Conservation (phyloP, 2,797 vertebrate species). For the Mus caroli region DNA sequence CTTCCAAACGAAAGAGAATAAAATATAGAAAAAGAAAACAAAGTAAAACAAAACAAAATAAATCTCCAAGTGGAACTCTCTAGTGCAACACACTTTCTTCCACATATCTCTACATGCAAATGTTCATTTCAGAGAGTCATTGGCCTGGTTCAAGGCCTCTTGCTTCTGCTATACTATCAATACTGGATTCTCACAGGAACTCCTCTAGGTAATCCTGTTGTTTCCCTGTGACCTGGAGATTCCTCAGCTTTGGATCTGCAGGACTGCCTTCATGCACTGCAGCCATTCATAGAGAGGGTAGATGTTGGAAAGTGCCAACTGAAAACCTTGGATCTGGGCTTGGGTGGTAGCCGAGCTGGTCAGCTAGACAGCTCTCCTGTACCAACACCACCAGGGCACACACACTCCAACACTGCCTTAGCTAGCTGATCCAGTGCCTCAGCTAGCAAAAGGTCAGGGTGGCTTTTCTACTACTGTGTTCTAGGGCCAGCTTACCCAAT, state of each 20-base stretch:
- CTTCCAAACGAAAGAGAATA: background rate
- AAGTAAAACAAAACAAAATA: too few relatives aligned
- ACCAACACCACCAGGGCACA: background rate
- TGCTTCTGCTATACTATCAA: background rate
- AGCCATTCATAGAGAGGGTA: background rate
- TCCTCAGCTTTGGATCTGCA: background rate
- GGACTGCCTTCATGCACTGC: background rate
- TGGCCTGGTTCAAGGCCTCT: background rate
- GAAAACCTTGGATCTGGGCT: background rate
- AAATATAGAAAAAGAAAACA: background rate
- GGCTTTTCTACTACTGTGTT: background rate
- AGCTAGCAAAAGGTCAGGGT: background rate
- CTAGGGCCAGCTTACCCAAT: background rate
- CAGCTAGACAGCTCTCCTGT: background rate
- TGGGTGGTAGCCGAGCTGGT: background rate
- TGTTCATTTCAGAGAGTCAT: background rate
- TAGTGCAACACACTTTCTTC: background rate
- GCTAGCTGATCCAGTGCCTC: background rate
- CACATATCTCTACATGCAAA: background rate
- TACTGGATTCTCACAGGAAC: background rate
- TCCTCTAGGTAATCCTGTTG: background rate
- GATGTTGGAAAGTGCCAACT: background rate
- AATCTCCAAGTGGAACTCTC: background rate
- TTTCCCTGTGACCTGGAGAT: background rate
- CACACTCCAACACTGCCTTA: background rate